phyloP scores from a whole-genome alignment of 1,140 invertebrate species.

The Rhyzopertha dominica region DNA sequence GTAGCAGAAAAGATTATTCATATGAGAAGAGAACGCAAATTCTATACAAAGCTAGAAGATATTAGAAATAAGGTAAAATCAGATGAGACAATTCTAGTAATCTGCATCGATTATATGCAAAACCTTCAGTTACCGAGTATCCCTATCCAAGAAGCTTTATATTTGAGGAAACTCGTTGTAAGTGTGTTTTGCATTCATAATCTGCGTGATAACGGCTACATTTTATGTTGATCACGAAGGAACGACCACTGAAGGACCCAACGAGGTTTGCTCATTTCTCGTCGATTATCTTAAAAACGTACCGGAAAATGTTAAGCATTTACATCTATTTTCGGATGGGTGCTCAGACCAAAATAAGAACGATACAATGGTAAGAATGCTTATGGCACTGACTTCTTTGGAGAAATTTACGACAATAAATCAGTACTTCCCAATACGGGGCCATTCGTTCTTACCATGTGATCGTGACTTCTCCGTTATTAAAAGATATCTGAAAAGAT shows the following conservation, averaged over 20 bases:
- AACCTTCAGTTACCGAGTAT: neutral
- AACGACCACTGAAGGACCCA: neutral
- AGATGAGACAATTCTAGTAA: neutral
- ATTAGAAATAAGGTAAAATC: neutral
- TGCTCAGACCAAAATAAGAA: neutral
- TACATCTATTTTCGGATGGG: neutral
- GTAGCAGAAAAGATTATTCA: constrained; percentile 4
- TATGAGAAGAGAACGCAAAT: neutral
- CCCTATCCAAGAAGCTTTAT: neutral
- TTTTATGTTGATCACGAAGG: neutral
- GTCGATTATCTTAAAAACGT: too few species aligned
- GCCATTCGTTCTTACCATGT: constrained; percentile 1
- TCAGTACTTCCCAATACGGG: constrained; percentile 1
- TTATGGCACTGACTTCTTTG: neutral
- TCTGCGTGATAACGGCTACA: neutral
- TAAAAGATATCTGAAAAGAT: constrained; percentile 10
- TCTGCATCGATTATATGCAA: constrained; percentile 4
- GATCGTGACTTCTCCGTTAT: constrained; percentile 10
- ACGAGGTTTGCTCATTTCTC: too few species aligned
- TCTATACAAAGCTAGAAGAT: neutral
- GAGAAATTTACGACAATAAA: neutral
- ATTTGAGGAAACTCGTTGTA: neutral
- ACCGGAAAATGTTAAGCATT: neutral
- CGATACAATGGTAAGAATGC: neutral
- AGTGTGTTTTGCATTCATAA: neutral